Base-by-base conservation (phyloP, 2,113 vertebrate genomes). In the Agelaius tricolor region DNA sequence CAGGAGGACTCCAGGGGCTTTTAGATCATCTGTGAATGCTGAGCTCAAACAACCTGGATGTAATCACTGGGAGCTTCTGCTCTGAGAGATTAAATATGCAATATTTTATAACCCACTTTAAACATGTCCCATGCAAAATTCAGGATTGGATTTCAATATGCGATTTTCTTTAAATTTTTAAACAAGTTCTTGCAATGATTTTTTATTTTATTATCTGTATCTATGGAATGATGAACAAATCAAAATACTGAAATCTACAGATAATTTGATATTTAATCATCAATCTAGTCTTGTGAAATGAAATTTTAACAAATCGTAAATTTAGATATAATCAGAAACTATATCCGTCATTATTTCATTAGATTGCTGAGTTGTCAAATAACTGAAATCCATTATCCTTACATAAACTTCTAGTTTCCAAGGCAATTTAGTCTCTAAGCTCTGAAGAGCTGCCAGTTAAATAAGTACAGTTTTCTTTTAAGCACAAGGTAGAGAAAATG, bases 361-460 rank as follows among this genome's bases (percentile, higher is more conserved):
- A 97, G 52, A 87, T 77, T 52, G 47, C 89, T 90, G 77, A 91
- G 47, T 87, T 94, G 89, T 97, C 96, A 92, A 95, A 96, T 93
- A 97, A 89, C 63, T 93, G 65, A 89, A 94, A 87, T 89, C 67
- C 81, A 87, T 96, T 96, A 88, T 63, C 87, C 69, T 95, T 84
- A 84, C 73, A 75, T 86, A 95, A 97, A 94, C 62, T 52, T 77
- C 68, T 47, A 15, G 85, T 97, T 96, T 96, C 93, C 93, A 92
- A 95, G 94, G 92, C 79, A 95, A 97, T 97, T 94, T 61, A 75
- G 47, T 91, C 90, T 92, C 88, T 77, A 87, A 83, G 86, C 35
- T 63, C 75, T 90, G 67, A 89, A 92, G 92, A 93, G 62, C 66
- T 89, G 54, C 13, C 46, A 93, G 79, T 80, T 90, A 89, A 93